These are phyloP conservation scores for Calephelis nemesis DNA, from an alignment of 1,140 invertebrate genomes.

Conservation along the genomic window DNA sequence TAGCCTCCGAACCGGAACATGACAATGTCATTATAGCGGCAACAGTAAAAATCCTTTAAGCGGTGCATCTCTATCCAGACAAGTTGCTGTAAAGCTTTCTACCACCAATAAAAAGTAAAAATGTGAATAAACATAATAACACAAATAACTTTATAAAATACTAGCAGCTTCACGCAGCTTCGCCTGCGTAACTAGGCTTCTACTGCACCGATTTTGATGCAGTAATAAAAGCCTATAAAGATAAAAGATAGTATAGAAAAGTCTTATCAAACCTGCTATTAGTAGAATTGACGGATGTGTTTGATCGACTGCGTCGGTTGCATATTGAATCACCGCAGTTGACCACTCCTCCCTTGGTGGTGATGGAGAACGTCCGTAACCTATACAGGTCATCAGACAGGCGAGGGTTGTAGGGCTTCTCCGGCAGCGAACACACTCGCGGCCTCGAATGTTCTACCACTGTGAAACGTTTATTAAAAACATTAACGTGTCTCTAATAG, in stretches of 20 bases:
- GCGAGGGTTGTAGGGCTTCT: constrained; percentile 90
- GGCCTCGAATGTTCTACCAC: constrained; percentile 90
- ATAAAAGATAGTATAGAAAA: neutral
- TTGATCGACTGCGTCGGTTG: constrained; percentile 87
- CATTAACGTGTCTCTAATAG: no score
- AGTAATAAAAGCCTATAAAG: neutral
- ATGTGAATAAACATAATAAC: neutral
- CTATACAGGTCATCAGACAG: constrained; percentile 91
- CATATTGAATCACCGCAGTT: constrained; percentile 95
- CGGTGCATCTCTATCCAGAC: no score
- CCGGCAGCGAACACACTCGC: constrained; percentile 89
- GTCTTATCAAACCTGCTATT: constrained; percentile 83
- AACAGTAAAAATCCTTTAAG: no score
- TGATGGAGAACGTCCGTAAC: constrained; percentile 92
- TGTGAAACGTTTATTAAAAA: constrained; percentile 46
- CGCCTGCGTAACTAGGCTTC: no score
- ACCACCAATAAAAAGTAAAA: no score
- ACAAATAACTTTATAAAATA: neutral
- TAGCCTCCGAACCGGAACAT: no score
- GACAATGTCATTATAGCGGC: no score
- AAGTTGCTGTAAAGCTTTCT: no score
- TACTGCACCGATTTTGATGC: no score
- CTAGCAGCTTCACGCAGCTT: no score
- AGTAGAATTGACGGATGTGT: constrained; percentile 90
- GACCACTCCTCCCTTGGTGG: constrained; percentile 90